These are phyloP conservation scores for Pollenia amentaria DNA, from an alignment of 2,888 invertebrate genomes.

Conservation along the genomic window DNA sequence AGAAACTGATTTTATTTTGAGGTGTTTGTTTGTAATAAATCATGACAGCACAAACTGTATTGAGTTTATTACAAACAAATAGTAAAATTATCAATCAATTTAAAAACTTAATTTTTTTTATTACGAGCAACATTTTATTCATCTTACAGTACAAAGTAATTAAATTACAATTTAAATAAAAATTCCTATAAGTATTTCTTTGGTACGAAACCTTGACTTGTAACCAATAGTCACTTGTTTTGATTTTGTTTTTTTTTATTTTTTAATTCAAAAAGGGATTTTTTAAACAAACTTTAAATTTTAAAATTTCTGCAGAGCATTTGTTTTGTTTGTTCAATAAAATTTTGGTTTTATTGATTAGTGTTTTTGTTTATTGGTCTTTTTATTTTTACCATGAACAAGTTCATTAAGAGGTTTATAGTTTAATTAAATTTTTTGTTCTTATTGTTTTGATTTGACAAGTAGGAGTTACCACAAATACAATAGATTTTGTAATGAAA, in stretches of 20 bases:
- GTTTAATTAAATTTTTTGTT: constrained; percentile 45
- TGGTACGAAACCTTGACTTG: constrained; percentile 59
- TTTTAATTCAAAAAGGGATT: not conserved
- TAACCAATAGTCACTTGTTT: constrained; percentile 52
- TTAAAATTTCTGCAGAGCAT: constrained; percentile 13
- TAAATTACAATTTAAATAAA: not conserved
- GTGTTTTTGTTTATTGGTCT: constrained; percentile 31
- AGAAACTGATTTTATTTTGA: constrained; percentile 5
- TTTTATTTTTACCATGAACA: constrained; percentile 38
- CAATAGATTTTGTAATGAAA: constrained; percentile 43
- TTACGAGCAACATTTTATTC: not conserved
- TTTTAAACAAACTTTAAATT: constrained; percentile 9
- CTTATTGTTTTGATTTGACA: constrained; percentile 56
- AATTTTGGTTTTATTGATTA: constrained; percentile 19
- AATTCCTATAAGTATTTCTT: not conserved
- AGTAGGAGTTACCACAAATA: constrained; percentile 59
- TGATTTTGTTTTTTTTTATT: constrained; percentile 22
- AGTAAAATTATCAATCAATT: constrained; percentile 49
- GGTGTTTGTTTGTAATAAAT: too few relatives aligned
- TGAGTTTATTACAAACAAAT: constrained; percentile 48
- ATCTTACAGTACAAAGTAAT: not conserved
- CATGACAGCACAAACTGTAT: constrained; percentile 42
- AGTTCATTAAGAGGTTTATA: constrained; percentile 65
- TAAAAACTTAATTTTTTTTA: constrained; percentile 24
- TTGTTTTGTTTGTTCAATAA: constrained; percentile 16